These are phyloP conservation scores for Ecliptopera silaceata DNA, from an alignment of 2,888 invertebrate species.

Conservation along the genomic window DNA sequence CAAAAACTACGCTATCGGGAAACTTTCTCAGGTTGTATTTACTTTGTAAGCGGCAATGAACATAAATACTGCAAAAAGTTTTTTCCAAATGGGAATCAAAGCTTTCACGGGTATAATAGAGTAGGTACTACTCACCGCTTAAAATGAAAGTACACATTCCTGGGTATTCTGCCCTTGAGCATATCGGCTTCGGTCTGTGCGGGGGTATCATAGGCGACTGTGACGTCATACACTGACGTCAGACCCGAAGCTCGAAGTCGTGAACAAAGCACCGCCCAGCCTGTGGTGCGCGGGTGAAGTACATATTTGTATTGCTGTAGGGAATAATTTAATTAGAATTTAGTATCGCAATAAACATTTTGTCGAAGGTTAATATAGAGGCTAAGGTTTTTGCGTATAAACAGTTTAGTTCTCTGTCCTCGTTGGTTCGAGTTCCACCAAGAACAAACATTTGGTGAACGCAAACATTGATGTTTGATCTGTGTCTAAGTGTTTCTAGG, in stretches of 20 bases:
- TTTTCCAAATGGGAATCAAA: neutral
- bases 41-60: no score
- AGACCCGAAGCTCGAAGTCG: slow-evolving; percentile 84
- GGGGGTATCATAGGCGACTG: slow-evolving; percentile 91
- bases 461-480: no score
- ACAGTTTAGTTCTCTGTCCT: no score
- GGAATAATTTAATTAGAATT: slow-evolving; percentile 18
- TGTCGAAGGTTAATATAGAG: no score
- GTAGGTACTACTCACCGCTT: slow-evolving; percentile 74
- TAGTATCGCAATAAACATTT: no score
- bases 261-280: slow-evolving; percentile 85
- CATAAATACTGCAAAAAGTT: no score
- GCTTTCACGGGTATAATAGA: neutral
- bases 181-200: slow-evolving; percentile 90
- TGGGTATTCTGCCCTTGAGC: slow-evolving; percentile 87
- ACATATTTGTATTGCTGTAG: slow-evolving; percentile 86
- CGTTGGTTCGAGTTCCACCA: no score
- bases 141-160: slow-evolving; percentile 89
- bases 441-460: no score
- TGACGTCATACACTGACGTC: slow-evolving; percentile 92
- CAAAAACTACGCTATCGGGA: no score
- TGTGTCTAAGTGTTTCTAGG: no score
- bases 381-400: no score
- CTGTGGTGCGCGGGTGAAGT: slow-evolving; percentile 93
- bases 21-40: no score